phyloP scores from a whole-genome alignment of 2,888 invertebrate species.

The Papilio protenor region DNA sequence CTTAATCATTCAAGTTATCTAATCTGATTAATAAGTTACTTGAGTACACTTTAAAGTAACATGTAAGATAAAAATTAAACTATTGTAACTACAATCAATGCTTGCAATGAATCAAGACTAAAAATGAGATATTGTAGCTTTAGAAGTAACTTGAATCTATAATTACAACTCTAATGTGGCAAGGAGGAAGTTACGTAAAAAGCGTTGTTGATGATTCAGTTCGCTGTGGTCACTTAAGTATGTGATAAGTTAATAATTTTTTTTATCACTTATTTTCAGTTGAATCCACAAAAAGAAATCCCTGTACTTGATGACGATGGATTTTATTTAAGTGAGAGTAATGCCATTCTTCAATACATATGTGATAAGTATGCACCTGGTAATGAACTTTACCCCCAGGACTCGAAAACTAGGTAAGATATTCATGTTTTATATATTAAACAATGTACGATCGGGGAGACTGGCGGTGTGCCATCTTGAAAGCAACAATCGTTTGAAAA shows the following conservation, averaged over 20 bases:
- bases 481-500: too few species aligned
- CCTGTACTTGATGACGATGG: conserved; percentile 92
- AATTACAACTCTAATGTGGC: background rate
- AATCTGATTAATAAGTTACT: too few species aligned
- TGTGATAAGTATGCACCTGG: conserved; percentile 89
- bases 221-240: background rate
- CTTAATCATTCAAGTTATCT: too few species aligned
- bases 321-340: conserved; percentile 90
- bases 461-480: background rate
- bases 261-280: conserved; percentile 66
- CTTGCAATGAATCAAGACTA: background rate
- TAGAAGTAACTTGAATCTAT: background rate
- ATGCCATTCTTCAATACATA: conserved; percentile 88
- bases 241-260: background rate
- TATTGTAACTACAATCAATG: background rate
- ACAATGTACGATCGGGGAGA: background rate
- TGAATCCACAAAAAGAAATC: conserved; percentile 92
- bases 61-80: too few species aligned
- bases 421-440: background rate
- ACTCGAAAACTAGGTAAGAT: conserved; percentile 81
- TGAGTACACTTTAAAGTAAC: too few species aligned
- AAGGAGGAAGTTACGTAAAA: background rate
- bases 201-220: background rate
- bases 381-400: conserved; percentile 88
- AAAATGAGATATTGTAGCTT: background rate